Conservation (phyloP, 2,888 invertebrate genomes). For the Incurvaria masculella region DNA sequence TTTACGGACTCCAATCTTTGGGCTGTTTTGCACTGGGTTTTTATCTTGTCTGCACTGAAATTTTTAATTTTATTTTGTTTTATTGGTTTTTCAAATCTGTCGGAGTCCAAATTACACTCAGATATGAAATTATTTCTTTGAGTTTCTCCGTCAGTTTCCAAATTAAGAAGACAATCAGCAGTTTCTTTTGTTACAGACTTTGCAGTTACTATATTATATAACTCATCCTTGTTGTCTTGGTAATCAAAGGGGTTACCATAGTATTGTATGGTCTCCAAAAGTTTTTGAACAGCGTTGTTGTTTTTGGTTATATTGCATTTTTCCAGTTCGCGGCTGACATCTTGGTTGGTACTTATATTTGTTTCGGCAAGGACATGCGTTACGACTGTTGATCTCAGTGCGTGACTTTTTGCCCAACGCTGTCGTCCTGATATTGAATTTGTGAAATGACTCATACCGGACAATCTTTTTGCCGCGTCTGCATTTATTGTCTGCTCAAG, state of each 20-base stretch:
- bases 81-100: constrained; percentile 16
- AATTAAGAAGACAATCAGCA: too few species aligned
- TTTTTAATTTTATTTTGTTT: constrained; percentile 13
- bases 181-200: too few species aligned
- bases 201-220: not conserved
- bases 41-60: constrained; percentile 2
- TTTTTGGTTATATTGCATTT: constrained; percentile 16
- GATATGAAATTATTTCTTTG: constrained; percentile 14
- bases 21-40: too few species aligned
- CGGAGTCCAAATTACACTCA: constrained; percentile 12
- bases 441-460: constrained; percentile 18
- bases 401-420: constrained; percentile 13
- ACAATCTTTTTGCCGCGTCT: constrained; percentile 20
- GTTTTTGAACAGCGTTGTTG: constrained; percentile 15
- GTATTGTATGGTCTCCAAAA: constrained; percentile 3
- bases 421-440: constrained; percentile 21
- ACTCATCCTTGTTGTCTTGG: constrained; percentile 12
- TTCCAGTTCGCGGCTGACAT: constrained; percentile 1
- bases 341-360: too few species aligned
- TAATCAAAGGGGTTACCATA: constrained; percentile 17
- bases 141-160: constrained; percentile 14
- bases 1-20: too few species aligned
- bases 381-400: constrained; percentile 11
- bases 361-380: constrained; percentile 9
- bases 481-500: constrained; percentile 26